Evolutionary conservation across 2,797 vertebrate species (phyloP).

Genomic region (Tauraco hartlaubi): DNA sequence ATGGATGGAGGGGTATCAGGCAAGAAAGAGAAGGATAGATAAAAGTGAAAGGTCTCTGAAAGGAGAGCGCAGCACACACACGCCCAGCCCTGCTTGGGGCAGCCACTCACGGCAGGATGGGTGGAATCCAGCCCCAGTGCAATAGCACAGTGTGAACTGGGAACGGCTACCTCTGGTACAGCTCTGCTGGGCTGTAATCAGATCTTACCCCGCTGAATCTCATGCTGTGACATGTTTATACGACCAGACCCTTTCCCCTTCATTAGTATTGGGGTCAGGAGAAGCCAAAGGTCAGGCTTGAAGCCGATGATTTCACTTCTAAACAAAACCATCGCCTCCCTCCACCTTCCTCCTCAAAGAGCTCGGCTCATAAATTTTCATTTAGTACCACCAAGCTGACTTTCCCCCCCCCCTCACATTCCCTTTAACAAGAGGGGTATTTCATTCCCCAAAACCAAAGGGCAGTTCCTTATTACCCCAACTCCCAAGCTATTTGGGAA

Average conservation of each 20-base stretch:
- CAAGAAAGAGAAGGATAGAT: rapidly evolving
- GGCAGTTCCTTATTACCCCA: not conserved
- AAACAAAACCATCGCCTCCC: not conserved
- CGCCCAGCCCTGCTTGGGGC: not conserved
- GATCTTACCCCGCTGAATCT: not conserved
- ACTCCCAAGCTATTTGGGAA: not conserved
- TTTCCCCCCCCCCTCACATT: not conserved
- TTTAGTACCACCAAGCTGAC: not conserved
- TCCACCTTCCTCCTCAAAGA: slow-evolving; percentile 2
- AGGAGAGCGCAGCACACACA: not conserved
- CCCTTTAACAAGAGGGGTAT: not conserved
- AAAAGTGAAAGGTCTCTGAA: not conserved
- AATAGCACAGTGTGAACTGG: not conserved
- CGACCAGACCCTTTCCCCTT: not conserved
- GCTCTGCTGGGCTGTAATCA: not conserved
- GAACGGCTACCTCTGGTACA: not conserved
- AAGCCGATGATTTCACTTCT: not conserved
- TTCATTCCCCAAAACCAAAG: not conserved
- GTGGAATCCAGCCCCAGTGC: not conserved
- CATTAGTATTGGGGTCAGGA: not conserved
- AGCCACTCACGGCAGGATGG: not conserved
- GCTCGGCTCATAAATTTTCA: slow-evolving; percentile 38
- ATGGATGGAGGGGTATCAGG: not conserved
- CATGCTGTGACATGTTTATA: not conserved
- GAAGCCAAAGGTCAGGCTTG: not conserved